phyloP scores from a whole-genome alignment of 2,888 invertebrate genomes.

The Napeogenes inachia region DNA sequence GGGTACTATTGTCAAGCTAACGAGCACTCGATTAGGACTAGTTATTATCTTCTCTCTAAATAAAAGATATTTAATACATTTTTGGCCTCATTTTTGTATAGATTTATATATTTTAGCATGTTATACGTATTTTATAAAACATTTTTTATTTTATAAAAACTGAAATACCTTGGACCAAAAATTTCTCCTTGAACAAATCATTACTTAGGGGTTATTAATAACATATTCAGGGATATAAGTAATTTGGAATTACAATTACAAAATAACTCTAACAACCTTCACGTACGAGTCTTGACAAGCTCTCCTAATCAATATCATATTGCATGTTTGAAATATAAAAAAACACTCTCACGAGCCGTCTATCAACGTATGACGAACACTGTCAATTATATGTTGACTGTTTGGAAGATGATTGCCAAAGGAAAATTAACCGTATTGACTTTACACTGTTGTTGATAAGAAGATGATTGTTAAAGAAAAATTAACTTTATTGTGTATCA shows the following conservation, averaged over 20 bases:
- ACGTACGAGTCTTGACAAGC: constrained; percentile 32
- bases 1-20: too few relatives aligned
- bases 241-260: background rate
- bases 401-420: constrained; percentile 9
- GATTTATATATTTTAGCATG: too few relatives aligned
- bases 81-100: too few relatives aligned
- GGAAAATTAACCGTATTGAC: constrained; percentile 36
- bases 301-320: constrained; percentile 72
- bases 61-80: too few relatives aligned
- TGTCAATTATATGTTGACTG: constrained; percentile 31
- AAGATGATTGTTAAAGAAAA: constrained; percentile 19
- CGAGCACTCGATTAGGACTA: too few relatives aligned
- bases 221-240: background rate
- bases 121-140: too few relatives aligned
- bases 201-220: too few relatives aligned
- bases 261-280: background rate
- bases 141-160: too few relatives aligned
- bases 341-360: constrained; percentile 67
- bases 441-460: too few relatives aligned
- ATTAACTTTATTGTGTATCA: constrained; percentile 32
- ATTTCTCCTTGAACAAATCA: too few relatives aligned
- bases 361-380: constrained; percentile 68
- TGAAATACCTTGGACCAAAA: too few relatives aligned
- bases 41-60: too few relatives aligned
- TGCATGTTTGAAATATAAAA: constrained; percentile 61